These are phyloP conservation scores for Parotocinclus haroldoi DNA, from an alignment of 2,797 vertebrate species.

Conservation along the genomic window DNA sequence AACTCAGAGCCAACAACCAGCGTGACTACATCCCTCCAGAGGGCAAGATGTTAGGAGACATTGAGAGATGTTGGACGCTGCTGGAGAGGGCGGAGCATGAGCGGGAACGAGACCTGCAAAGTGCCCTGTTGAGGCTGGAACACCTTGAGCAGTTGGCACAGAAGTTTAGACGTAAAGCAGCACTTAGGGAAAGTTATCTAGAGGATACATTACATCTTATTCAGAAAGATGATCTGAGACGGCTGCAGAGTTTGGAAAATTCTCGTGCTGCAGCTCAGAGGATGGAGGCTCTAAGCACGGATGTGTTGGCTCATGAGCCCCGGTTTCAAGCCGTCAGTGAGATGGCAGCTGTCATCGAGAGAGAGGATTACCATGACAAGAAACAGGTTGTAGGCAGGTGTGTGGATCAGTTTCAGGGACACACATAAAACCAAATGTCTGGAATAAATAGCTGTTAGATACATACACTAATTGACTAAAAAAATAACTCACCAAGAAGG, in stretches of 20 bases:
- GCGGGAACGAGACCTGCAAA: constrained; percentile 74
- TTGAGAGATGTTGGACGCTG: constrained; percentile 77
- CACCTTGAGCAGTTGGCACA: constrained; percentile 80
- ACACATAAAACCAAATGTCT: background rate
- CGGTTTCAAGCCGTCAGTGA: constrained; percentile 75
- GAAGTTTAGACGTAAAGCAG: constrained; percentile 80
- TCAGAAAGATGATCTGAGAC: constrained; percentile 66
- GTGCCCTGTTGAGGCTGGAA: constrained; percentile 77
- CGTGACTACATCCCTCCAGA: constrained; percentile 75
- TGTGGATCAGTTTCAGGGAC: constrained; percentile 36
- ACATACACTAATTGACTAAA: background rate
- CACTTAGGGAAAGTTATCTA: constrained; percentile 78
- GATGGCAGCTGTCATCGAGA: constrained; percentile 71
- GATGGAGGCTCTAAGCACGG: constrained; percentile 78
- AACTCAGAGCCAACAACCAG: constrained; percentile 81
- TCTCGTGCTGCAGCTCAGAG: constrained; percentile 73
- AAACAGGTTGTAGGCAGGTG: constrained; percentile 69
- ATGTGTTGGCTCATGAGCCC: constrained; percentile 75
- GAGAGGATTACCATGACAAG: constrained; percentile 79
- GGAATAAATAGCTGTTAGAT: too few relatives aligned
- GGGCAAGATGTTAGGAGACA: constrained; percentile 72
- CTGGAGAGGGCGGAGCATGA: constrained; percentile 81
- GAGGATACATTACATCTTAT: constrained; percentile 75
- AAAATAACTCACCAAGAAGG: background rate
- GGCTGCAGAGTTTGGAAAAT: constrained; percentile 58